phyloP scores from a whole-genome alignment of 2,113 vertebrate genomes.

The Delphinus delphis region DNA sequence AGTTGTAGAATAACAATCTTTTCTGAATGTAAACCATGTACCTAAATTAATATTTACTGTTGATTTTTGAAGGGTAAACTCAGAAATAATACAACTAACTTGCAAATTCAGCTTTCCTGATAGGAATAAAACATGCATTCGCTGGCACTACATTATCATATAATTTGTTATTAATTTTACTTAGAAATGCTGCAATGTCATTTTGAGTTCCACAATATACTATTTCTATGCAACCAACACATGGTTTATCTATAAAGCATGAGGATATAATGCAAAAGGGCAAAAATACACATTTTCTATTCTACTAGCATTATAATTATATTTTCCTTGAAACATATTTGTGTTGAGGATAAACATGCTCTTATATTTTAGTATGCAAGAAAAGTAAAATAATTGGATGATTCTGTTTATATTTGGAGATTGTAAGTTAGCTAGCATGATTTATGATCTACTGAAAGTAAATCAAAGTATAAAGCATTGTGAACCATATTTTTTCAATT shows the following conservation, averaged over 20 bases:
- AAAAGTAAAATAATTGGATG: constrained; percentile 19
- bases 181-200: background rate
- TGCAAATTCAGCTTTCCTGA: background rate
- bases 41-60: background rate
- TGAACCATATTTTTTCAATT: constrained; percentile 35
- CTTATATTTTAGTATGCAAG: background rate
- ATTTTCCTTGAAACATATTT: constrained; percentile 10
- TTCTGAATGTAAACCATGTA: background rate
- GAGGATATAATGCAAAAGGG: background rate
- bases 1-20: background rate
- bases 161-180: background rate
- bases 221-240: background rate
- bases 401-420: constrained; percentile 11
- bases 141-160: background rate
- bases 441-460: constrained; percentile 7
- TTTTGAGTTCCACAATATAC: background rate
- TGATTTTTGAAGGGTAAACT: background rate
- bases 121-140: background rate
- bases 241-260: background rate
- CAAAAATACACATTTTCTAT: background rate
- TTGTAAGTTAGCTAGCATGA: constrained; percentile 2
- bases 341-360: background rate
- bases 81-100: background rate
- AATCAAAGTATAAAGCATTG: background rate
- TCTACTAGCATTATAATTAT: background rate